phyloP scores from a whole-genome alignment of 2,113 vertebrate species.

The Cyphomyrus plagiostoma region DNA sequence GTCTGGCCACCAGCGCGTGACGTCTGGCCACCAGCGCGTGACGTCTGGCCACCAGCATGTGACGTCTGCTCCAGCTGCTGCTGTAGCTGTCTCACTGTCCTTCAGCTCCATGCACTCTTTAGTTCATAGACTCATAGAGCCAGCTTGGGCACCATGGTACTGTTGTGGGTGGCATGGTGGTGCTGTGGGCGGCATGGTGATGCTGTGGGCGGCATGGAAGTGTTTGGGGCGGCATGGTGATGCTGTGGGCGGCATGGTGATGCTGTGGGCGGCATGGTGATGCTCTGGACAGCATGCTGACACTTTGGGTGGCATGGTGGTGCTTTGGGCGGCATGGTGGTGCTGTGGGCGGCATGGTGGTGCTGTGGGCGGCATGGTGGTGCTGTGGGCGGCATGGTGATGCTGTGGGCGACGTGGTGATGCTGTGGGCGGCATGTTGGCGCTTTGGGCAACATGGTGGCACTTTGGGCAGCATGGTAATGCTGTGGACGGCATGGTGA shows the following conservation, averaged over 20 bases:
- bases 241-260: no score
- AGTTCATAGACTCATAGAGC: neutral
- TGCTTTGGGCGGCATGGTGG: no score
- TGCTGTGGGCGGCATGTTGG: neutral
- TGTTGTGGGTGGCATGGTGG: neutral
- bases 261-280: neutral
- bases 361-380: no score
- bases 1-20: neutral
- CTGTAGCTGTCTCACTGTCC: neutral
- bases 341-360: no score
- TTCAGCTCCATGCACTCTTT: neutral
- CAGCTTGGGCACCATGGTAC: neutral
- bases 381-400: no score
- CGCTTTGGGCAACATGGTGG: no score
- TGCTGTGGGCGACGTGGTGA: neutral
- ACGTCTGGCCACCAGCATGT: neutral
- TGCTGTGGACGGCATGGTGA: no score
- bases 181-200: neutral
- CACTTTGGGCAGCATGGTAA: no score
- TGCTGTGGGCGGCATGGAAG: no score
- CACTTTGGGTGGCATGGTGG: no score
- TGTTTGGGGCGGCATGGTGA: no score
- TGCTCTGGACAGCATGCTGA: neutral
- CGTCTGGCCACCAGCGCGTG: neutral
- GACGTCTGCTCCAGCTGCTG: neutral